Conservation (phyloP, 2,888 invertebrate genomes). For the Heliconius erato region DNA sequence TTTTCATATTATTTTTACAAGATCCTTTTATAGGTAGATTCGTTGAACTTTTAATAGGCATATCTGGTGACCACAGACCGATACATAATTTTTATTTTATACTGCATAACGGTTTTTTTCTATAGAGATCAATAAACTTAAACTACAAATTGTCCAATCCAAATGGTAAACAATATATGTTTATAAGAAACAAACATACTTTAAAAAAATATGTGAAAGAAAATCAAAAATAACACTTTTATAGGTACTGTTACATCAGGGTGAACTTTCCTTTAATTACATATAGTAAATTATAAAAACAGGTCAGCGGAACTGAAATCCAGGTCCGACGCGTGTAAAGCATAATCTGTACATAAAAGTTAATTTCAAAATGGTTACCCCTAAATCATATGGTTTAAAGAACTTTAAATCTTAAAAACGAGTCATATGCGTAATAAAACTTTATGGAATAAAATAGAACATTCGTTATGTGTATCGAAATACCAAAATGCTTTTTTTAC, state of each 20-base stretch:
- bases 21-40: slow-evolving; percentile 4
- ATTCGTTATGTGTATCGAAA: background rate
- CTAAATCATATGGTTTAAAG: slow-evolving; percentile 48
- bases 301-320: slow-evolving; percentile 40
- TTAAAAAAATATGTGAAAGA: background rate
- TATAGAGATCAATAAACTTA: background rate
- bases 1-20: slow-evolving; percentile 26
- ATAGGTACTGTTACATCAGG: slow-evolving; percentile 10
- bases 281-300: slow-evolving; percentile 33
- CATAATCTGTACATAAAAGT: slow-evolving; percentile 47
- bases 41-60: background rate
- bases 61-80: background rate
- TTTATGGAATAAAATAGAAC: slow-evolving; percentile 24
- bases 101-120: background rate
- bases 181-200: background rate
- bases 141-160: too few species aligned
- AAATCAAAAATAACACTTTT: slow-evolving; percentile 7
- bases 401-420: slow-evolving; percentile 39
- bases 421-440: slow-evolving; percentile 42
- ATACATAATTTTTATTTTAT: background rate
- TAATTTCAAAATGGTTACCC: slow-evolving; percentile 43
- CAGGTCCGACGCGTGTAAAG: slow-evolving; percentile 36
- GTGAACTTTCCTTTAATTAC: slow-evolving; percentile 30
- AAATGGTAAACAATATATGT: background rate
- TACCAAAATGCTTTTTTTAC: background rate